These are phyloP conservation scores for roundworm (Caenorhabditis elegans) DNA, from an alignment of 1,140 invertebrate genomes.

Conservation along the genomic window DNA sequence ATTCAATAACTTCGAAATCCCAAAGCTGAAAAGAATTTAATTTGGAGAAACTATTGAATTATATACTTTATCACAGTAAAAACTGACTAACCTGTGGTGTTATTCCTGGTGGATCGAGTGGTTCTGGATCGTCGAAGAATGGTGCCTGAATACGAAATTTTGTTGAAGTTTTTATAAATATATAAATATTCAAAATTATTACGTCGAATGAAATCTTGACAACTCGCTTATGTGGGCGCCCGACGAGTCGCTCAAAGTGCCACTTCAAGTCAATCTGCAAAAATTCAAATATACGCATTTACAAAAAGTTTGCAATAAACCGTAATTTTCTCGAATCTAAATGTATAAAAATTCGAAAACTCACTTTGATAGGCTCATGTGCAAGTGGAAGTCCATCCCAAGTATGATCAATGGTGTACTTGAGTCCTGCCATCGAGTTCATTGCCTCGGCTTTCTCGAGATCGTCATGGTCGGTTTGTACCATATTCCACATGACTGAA, in stretches of 20 bases:
- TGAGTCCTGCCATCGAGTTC: slow-evolving; percentile 46
- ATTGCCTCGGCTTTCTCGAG: slow-evolving; percentile 19
- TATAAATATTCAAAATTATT: no score
- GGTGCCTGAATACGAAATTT: slow-evolving; percentile 48
- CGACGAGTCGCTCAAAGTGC: slow-evolving; percentile 55
- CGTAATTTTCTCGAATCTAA: no score
- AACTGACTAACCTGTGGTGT: slow-evolving; percentile 52
- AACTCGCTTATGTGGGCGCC: slow-evolving; percentile 63
- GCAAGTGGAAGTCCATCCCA: slow-evolving; percentile 60
- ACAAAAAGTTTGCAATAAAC: not conserved
- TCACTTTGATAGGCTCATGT: slow-evolving; percentile 61
- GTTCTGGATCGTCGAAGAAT: slow-evolving; percentile 64
- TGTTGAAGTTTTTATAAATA: not conserved
- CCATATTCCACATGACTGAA: slow-evolving; percentile 27
- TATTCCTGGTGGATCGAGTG: slow-evolving; percentile 58
- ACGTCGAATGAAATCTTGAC: slow-evolving; percentile 53
- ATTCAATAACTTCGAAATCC: slow-evolving; percentile 64
- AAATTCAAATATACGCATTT: not conserved
- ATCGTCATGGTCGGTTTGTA: slow-evolving; percentile 21
- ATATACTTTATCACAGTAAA: not conserved
- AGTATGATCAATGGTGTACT: slow-evolving; percentile 55
- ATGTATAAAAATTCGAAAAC: not conserved
- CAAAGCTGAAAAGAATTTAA: slow-evolving; percentile 58
- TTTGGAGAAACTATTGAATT: no score
- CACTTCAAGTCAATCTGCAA: slow-evolving; percentile 53